Conservation (phyloP, 2,888 invertebrate species). For the Drosophila prostipennis region DNA sequence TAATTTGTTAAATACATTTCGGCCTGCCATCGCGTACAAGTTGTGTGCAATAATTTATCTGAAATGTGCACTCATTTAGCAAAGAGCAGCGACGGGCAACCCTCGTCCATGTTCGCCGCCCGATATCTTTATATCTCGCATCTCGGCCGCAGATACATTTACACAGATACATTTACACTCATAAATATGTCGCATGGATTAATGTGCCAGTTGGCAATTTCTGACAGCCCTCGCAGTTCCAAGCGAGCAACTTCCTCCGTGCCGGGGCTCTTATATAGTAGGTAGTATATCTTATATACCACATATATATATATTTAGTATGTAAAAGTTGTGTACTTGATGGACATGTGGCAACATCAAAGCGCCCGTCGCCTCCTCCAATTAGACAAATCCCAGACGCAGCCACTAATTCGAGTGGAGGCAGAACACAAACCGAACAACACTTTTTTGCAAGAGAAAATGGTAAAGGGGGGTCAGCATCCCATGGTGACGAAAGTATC, state of each 20-base stretch:
- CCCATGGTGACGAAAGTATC: conserved; percentile 3
- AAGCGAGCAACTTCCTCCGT: conserved; percentile 5
- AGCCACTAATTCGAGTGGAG: conserved; percentile 28
- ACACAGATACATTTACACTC: conserved; percentile 67
- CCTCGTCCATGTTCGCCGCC: conserved; percentile 64
- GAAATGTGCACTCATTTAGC: conserved; percentile 77
- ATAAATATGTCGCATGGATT: conserved; percentile 81
- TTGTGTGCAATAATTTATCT: conserved; percentile 82
- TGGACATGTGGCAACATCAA: conserved; percentile 39
- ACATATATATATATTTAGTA: background rate
- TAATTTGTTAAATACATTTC: conserved; percentile 78
- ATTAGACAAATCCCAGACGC: conserved; percentile 38
- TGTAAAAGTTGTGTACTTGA: background rate
- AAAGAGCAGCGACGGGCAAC: conserved; percentile 65
- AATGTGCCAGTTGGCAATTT: conserved; percentile 81
- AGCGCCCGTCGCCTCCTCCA: conserved; percentile 33
- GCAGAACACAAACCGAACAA: conserved; percentile 13
- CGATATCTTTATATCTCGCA: conserved; percentile 81
- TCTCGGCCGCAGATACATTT: conserved; percentile 35
- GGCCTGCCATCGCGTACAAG: conserved; percentile 71
- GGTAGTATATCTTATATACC: background rate
- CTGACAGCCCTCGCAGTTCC: conserved; percentile 62
- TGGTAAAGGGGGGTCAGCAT: background rate
- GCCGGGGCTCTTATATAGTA: background rate
- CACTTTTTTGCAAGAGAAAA: conserved; percentile 16